These are phyloP conservation scores for Amphiprion ocellaris DNA, from an alignment of 2,113 vertebrate genomes.

Conservation along the genomic window DNA sequence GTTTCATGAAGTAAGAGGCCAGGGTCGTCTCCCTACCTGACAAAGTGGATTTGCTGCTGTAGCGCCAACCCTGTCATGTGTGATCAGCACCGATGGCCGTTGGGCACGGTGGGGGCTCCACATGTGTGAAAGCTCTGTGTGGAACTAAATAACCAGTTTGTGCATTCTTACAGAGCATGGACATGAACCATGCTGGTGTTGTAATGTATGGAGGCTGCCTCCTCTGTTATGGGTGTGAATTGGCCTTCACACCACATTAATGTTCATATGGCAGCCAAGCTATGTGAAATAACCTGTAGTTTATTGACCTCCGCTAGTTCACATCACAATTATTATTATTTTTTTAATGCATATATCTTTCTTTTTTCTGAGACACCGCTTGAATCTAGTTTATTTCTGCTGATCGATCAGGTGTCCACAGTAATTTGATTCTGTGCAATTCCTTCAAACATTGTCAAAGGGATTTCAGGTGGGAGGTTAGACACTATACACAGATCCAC, in stretches of 20 bases:
- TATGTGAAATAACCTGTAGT: constrained; percentile 12
- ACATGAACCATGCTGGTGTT: background rate
- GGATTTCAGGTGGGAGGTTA: background rate
- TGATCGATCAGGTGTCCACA: background rate
- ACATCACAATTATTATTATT: background rate
- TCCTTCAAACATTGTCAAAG: background rate
- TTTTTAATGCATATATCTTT: background rate
- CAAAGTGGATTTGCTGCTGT: constrained; percentile 42
- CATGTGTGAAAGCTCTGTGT: background rate
- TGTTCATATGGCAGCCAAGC: background rate
- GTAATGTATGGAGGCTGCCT: constrained; percentile 14
- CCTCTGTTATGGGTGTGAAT: constrained; percentile 6
- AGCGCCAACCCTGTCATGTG: constrained; percentile 29
- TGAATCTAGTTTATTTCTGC: background rate
- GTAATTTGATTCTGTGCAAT: constrained; percentile 10
- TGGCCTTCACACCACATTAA: constrained; percentile 38
- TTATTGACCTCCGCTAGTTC: background rate
- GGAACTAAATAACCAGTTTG: constrained; percentile 23
- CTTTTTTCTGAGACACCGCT: background rate
- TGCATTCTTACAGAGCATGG: background rate
- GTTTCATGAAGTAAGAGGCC: constrained; percentile 33
- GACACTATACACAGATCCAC: background rate
- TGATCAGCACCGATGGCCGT: constrained; percentile 28
- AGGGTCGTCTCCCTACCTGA: constrained; percentile 30
- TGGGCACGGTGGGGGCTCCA: background rate